Conservation (phyloP, 2,797 vertebrate genomes). For the Darevskia mixta region DNA sequence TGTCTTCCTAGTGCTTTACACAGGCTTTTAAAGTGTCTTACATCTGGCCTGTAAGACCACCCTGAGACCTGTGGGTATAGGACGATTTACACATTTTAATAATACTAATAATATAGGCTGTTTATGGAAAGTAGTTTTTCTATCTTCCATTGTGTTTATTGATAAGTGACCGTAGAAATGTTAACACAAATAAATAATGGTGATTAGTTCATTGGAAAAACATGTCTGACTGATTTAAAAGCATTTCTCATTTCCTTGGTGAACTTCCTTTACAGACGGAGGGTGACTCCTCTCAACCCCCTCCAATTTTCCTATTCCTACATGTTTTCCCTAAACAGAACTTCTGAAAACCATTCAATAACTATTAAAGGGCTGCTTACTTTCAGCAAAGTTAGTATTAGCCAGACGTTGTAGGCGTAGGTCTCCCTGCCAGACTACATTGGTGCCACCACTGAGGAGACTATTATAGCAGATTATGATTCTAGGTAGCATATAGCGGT, state of each 20-base stretch:
- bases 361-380: not conserved
- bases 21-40: too few species aligned
- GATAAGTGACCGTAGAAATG: not conserved
- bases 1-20: too few species aligned
- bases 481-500: not conserved
- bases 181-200: not conserved
- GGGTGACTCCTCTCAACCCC: not conserved
- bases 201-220: not conserved
- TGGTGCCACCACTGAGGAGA: too few species aligned
- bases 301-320: not conserved
- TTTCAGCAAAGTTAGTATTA: not conserved
- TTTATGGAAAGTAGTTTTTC: too few species aligned
- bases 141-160: not conserved
- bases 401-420: not conserved
- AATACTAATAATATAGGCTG: too few species aligned
- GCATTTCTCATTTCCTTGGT: not conserved
- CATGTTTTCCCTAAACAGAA: not conserved
- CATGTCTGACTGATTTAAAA: not conserved
- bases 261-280: not conserved
- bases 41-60: too few species aligned
- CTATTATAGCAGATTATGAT: not conserved
- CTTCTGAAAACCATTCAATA: not conserved
- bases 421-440: not conserved
- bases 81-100: too few species aligned
- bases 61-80: too few species aligned